Evolutionary conservation across 1,140 invertebrate species (phyloP).

Genomic region (Oppia nitens): DNA sequence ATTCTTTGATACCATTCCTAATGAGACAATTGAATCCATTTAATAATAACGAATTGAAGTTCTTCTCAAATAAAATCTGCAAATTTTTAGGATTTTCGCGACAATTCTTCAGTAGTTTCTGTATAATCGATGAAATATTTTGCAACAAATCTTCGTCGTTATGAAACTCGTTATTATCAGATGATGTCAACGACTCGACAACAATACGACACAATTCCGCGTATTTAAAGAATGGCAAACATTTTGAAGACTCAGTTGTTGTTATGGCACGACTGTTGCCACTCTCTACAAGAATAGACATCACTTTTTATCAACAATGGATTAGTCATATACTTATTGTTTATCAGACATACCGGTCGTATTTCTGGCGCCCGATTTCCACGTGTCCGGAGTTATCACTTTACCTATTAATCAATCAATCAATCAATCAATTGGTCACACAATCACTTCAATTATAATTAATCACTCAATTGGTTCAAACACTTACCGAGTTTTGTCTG

Average conservation of each 20-base stretch:
- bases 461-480: too few species aligned
- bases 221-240: neutral
- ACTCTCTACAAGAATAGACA: too few species aligned
- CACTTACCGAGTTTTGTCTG: conserved; percentile 54
- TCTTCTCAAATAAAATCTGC: neutral
- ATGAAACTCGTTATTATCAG: neutral
- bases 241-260: too few species aligned
- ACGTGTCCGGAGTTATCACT: conserved; percentile 86
- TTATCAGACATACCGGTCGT: conserved; percentile 72
- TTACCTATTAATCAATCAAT: conserved; percentile 23
- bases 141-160: neutral
- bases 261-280: too few species aligned
- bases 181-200: neutral
- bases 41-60: neutral
- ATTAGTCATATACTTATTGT: too few species aligned
- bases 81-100: neutral
- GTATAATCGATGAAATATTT: neutral
- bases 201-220: neutral
- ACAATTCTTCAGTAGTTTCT: neutral
- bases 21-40: neutral
- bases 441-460: too few species aligned
- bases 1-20: neutral
- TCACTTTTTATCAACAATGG: too few species aligned
- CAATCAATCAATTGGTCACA: too few species aligned
- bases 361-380: conserved; percentile 77